Evolutionary conservation across 2,113 vertebrate species (phyloP).

Genomic region (Collichthys lucidus): DNA sequence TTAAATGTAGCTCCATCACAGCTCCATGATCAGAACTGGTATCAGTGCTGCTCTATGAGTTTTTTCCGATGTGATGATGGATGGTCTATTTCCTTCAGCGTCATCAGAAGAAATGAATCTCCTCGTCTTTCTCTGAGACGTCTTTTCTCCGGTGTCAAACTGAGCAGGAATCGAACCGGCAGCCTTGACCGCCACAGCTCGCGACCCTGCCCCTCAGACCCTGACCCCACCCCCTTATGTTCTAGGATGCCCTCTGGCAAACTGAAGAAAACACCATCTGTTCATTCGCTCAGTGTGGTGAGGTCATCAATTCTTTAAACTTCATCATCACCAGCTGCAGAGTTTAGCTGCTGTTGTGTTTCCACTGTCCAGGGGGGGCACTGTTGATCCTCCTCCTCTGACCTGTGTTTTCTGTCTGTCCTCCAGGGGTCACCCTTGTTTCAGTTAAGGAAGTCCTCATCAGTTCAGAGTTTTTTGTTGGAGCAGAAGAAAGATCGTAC

Average conservation of each 20-base stretch:
- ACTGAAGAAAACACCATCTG: slow-evolving; percentile 85
- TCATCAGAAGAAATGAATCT: slow-evolving; percentile 46
- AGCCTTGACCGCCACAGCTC: slow-evolving; percentile 86
- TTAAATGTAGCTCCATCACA: not conserved
- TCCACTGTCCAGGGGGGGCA: not conserved
- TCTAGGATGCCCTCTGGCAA: not conserved
- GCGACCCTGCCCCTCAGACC: rapidly evolving
- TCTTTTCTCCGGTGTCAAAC: slow-evolving; percentile 86
- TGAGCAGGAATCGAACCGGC: slow-evolving; percentile 84
- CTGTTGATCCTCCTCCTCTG: not conserved
- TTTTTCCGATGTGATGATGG: not conserved
- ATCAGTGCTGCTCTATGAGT: not conserved
- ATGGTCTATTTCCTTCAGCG: too few relatives aligned
- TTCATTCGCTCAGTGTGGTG: slow-evolving; percentile 88
- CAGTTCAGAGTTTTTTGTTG: slow-evolving; percentile 83
- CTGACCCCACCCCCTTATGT: not conserved
- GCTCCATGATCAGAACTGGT: not conserved
- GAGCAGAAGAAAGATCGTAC: slow-evolving; percentile 68
- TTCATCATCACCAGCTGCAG: not conserved
- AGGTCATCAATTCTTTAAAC: slow-evolving; percentile 43
- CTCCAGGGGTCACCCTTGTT: slow-evolving; percentile 85
- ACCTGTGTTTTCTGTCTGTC: slow-evolving; percentile 24
- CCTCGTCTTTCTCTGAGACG: slow-evolving; percentile 82
- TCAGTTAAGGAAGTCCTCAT: slow-evolving; percentile 83
- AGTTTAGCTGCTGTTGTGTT: not conserved